phyloP scores from a whole-genome alignment of 2,888 invertebrate species.

The Tortricodes alternella region DNA sequence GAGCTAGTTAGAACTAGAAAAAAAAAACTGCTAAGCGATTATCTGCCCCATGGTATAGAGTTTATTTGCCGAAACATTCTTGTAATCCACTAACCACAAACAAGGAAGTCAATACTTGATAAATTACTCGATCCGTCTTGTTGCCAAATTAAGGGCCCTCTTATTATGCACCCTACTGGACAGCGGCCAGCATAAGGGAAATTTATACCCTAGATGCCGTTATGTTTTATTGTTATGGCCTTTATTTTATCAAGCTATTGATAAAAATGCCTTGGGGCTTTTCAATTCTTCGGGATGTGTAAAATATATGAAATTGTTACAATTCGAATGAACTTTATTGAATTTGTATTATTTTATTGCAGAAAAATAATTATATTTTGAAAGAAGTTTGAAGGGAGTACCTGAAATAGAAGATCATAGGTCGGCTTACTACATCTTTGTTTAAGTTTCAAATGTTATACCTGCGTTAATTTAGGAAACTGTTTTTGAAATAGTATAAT shows the following conservation, averaged over 20 bases:
- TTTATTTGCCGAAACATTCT: not conserved
- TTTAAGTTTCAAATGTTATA: too few species aligned
- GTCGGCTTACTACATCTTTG: too few species aligned
- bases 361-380: too few species aligned
- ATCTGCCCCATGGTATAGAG: too few species aligned
- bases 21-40: too few species aligned
- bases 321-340: not conserved
- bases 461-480: too few species aligned
- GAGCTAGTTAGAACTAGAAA: too few species aligned
- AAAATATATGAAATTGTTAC: slow-evolving; percentile 1
- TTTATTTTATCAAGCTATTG: slow-evolving; percentile 65
- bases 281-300: slow-evolving; percentile 15
- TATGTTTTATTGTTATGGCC: slow-evolving; percentile 75
- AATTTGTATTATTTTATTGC: not conserved
- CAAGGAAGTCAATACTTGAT: slow-evolving; percentile 59
- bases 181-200: slow-evolving; percentile 58
- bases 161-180: slow-evolving; percentile 65
- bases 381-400: too few species aligned
- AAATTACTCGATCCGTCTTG: slow-evolving; percentile 67
- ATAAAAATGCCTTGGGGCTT: slow-evolving; percentile 45
- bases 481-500: too few species aligned
- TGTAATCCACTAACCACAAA: slow-evolving; percentile 52
- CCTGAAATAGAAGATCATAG: too few species aligned
- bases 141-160: slow-evolving; percentile 52
- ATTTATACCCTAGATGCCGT: slow-evolving; percentile 57